phyloP scores from a whole-genome alignment of 2,113 vertebrate species.

The Danionella cerebrum region DNA sequence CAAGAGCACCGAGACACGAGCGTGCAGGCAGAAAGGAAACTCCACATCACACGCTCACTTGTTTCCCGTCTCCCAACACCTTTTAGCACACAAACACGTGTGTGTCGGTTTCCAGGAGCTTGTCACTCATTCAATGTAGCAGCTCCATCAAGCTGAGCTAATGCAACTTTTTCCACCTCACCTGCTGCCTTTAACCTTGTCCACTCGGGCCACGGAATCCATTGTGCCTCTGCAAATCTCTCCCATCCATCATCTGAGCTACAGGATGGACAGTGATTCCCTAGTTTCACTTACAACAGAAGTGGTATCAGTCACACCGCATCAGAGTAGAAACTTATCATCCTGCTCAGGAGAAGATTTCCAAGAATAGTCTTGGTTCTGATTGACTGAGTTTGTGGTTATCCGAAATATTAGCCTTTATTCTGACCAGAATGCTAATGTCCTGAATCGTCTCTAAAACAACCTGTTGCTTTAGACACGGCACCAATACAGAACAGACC shows the following conservation, averaged over 20 bases:
- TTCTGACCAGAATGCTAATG: too few relatives aligned
- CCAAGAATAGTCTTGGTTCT: too few relatives aligned
- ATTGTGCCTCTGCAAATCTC: conserved; percentile 5
- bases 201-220: neutral
- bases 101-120: neutral
- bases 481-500: too few relatives aligned
- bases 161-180: conserved; percentile 24
- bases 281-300: conserved; percentile 6
- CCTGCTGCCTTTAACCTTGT: conserved; percentile 39
- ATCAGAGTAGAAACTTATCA: too few relatives aligned
- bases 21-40: conserved; percentile 1
- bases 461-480: too few relatives aligned
- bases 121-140: conserved; percentile 39
- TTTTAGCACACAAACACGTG: neutral
- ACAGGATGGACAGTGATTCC: neutral
- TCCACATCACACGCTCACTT: conserved; percentile 6
- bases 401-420: too few relatives aligned
- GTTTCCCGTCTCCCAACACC: neutral
- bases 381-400: too few relatives aligned
- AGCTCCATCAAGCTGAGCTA: conserved; percentile 30
- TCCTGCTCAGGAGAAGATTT: too few relatives aligned
- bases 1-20: conserved; percentile 11
- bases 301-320: neutral
- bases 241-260: conserved; percentile 14
- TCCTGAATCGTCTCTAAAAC: too few relatives aligned